Percentiles rank a stretch among this genome's conserved stretches.
phyloP scores from a whole-genome alignment of 2,797 vertebrate genomes.

The Acipenser ruthenus region DNA sequence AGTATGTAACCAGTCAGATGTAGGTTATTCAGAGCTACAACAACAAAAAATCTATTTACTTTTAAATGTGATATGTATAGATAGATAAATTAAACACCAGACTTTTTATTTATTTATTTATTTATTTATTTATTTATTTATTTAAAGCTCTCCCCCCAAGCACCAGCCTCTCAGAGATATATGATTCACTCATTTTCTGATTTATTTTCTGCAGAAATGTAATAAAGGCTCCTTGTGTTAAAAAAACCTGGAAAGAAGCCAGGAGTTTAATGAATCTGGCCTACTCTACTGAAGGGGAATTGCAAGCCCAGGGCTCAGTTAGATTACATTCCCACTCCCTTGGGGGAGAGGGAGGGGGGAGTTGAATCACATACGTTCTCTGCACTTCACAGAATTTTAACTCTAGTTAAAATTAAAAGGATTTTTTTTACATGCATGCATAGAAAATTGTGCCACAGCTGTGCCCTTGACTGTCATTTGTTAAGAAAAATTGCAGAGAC shows the following conservation, averaged over 20 bases:
- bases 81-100: not conserved
- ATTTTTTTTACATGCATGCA: not conserved
- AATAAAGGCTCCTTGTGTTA: slow-evolving; percentile 91
- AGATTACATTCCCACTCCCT: slow-evolving; percentile 75
- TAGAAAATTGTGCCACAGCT: too few relatives aligned
- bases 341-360: slow-evolving; percentile 54
- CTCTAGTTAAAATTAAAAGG: slow-evolving; percentile 74
- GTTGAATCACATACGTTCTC: slow-evolving; percentile 48
- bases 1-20: too few relatives aligned
- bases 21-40: too few relatives aligned
- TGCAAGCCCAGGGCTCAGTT: slow-evolving; percentile 86
- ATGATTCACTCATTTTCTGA: slow-evolving; percentile 94
- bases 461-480: too few relatives aligned
- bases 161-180: slow-evolving; percentile 81
- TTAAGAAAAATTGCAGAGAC: too few relatives aligned
- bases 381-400: slow-evolving; percentile 68
- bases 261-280: slow-evolving; percentile 98
- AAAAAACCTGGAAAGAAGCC: slow-evolving; percentile 94
- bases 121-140: too few relatives aligned
- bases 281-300: slow-evolving; percentile 85
- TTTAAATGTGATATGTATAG: not conserved
- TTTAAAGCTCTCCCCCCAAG: slow-evolving; percentile 35
- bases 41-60: not conserved
- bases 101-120: not conserved
- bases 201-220: slow-evolving; percentile 97